Evolutionary conservation across 2,113 vertebrate species (phyloP).

Genomic region (Sinocyclocheilus anshuiensis): DNA sequence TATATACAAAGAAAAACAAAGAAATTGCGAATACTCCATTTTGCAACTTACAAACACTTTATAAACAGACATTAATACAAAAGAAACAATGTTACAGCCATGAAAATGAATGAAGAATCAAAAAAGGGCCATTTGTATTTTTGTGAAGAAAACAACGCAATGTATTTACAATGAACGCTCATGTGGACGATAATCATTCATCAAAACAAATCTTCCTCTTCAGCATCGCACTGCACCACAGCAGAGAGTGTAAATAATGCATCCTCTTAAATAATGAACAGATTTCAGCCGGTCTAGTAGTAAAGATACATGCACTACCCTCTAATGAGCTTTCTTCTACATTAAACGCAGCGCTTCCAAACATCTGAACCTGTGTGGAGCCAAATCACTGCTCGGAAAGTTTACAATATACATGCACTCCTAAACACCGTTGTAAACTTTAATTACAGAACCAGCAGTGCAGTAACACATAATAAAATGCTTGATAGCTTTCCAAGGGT

Average conservation of each 20-base stretch:
- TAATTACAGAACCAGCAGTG: background rate
- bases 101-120: background rate
- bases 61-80: background rate
- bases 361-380: conserved; percentile 8
- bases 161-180: conserved; percentile 17
- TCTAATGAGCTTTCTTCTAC: conserved; percentile 34
- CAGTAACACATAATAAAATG: conserved; percentile 25
- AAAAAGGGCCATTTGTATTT: background rate
- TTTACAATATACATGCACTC: conserved; percentile 29
- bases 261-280: conserved; percentile 40
- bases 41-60: background rate
- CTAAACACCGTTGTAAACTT: conserved; percentile 28
- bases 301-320: conserved; percentile 17
- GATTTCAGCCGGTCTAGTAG: conserved; percentile 20
- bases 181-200: conserved; percentile 17
- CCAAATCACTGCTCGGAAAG: conserved; percentile 26
- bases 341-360: conserved; percentile 17
- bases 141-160: background rate
- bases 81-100: background rate
- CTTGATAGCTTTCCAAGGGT: conserved; percentile 23
- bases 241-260: conserved; percentile 13
- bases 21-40: background rate
- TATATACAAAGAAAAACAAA: too few species aligned
- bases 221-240: background rate
- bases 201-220: conserved; percentile 33